Conservation (phyloP, 2,113 vertebrate genomes). For the Rhinoptilus africanus region DNA sequence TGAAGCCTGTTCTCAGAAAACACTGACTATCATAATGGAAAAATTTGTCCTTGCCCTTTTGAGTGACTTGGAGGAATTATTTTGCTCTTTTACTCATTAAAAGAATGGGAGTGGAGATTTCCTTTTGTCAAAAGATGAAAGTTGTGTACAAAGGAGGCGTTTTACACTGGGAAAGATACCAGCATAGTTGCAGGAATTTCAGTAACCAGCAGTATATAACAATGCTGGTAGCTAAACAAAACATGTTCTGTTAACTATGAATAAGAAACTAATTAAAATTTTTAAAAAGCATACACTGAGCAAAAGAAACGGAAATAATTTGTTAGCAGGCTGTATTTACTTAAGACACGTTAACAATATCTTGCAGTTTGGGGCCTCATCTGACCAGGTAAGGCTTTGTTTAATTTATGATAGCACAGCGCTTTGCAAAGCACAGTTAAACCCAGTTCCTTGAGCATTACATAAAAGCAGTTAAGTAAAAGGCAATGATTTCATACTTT, state of each 20-base stretch:
- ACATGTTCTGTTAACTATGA: background rate
- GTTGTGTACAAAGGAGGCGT: background rate
- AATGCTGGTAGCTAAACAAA: background rate
- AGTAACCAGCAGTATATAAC: background rate
- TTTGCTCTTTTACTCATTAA: background rate
- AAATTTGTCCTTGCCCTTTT: background rate
- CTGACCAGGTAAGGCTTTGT: background rate
- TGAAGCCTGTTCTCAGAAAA: background rate
- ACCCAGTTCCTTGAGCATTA: background rate
- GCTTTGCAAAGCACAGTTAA: background rate
- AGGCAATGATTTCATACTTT: background rate
- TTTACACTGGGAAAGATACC: background rate
- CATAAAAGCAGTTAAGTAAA: background rate
- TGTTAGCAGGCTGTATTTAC: background rate
- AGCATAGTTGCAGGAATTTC: background rate
- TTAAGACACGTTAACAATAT: background rate
- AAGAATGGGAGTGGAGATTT: background rate
- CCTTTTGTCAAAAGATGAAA: background rate
- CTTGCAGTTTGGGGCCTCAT: background rate
- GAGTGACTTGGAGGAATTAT: background rate
- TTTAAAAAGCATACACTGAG: background rate
- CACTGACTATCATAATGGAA: background rate
- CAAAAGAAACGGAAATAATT: background rate
- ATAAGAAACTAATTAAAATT: background rate
- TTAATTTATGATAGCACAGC: background rate